Percentiles rank a stretch among this genome's conserved stretches.
phyloP scores from a whole-genome alignment of 2,888 invertebrate genomes.

The Mongoloraphidia duomilia region DNA sequence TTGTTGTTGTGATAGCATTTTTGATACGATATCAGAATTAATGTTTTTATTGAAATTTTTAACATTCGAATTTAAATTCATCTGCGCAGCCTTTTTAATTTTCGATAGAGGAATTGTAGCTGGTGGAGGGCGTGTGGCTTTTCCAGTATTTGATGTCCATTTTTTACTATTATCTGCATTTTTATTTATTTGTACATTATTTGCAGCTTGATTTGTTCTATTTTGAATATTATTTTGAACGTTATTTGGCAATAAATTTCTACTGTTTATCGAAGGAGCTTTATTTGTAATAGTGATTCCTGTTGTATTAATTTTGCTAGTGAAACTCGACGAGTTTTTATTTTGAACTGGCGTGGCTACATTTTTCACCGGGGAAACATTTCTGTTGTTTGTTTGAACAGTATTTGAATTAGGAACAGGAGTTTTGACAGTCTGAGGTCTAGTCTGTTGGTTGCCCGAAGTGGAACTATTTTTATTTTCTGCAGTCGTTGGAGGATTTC shows the following conservation, averaged over 20 bases:
- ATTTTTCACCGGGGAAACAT: too few relatives aligned
- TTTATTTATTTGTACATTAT: slow-evolving; percentile 6
- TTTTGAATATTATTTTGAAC: background rate
- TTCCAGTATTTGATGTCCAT: slow-evolving; percentile 16
- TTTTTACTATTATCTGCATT: slow-evolving; percentile 1
- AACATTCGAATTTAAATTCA: slow-evolving; percentile 15
- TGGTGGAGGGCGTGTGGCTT: slow-evolving; percentile 32
- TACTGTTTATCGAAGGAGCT: slow-evolving; percentile 1
- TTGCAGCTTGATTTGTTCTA: slow-evolving; percentile 6
- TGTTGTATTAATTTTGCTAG: too few relatives aligned
- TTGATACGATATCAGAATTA: slow-evolving; percentile 17
- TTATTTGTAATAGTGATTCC: background rate
- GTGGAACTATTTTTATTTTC: too few relatives aligned
- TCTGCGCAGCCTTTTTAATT: slow-evolving; percentile 28
- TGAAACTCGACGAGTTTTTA: too few relatives aligned
- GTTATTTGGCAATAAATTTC: slow-evolving; percentile 4
- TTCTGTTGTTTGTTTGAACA: too few relatives aligned
- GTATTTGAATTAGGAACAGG: too few relatives aligned
- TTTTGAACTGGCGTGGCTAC: too few relatives aligned
- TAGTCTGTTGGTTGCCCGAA: too few relatives aligned
- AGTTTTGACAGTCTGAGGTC: too few relatives aligned
- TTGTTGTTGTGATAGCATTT: background rate
- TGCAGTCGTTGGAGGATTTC: too few relatives aligned
- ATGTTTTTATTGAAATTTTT: slow-evolving; percentile 18
- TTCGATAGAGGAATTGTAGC: slow-evolving; percentile 37